phyloP scores from a whole-genome alignment of 2,113 vertebrate genomes.

The Todiramphus chloris region DNA sequence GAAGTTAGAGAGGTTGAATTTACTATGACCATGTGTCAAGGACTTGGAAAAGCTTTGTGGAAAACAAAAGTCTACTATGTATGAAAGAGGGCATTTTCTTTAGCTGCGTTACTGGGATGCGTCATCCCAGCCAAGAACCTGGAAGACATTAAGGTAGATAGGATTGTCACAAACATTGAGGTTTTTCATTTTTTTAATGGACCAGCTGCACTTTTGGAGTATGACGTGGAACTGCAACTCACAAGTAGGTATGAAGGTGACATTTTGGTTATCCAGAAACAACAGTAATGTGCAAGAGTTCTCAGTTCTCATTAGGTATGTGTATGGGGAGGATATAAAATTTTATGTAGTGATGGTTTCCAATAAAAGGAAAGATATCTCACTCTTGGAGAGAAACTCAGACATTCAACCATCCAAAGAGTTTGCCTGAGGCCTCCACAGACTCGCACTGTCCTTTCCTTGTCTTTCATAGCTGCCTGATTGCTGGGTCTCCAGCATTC shows the following conservation, averaged over 20 bases:
- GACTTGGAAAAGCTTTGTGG: slow-evolving; percentile 27
- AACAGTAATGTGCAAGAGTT: slow-evolving; percentile 1
- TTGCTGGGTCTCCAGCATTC: background rate
- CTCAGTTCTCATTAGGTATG: background rate
- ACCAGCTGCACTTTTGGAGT: background rate
- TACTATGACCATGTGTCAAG: slow-evolving; percentile 1
- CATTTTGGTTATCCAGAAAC: slow-evolving; percentile 49
- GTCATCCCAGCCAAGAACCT: slow-evolving; percentile 39
- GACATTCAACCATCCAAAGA: background rate
- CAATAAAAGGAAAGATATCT: slow-evolving; percentile 51
- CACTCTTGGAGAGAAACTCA: slow-evolving; percentile 25
- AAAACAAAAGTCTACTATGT: slow-evolving; percentile 44
- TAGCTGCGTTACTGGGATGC: background rate
- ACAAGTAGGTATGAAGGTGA: background rate
- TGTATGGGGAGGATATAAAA: slow-evolving; percentile 14
- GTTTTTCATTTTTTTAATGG: background rate
- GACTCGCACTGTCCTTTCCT: background rate
- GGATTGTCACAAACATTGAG: slow-evolving; percentile 36
- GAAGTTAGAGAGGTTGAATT: slow-evolving; percentile 10
- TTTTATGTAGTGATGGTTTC: slow-evolving; percentile 42
- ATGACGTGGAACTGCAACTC: background rate
- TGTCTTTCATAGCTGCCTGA: background rate
- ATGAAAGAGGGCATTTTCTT: slow-evolving; percentile 56
- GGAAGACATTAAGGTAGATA: slow-evolving; percentile 49
- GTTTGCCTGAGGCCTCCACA: slow-evolving; percentile 29